Evolutionary conservation across 2,113 vertebrate species (phyloP), one percentile per base, ranked within the genome.

Genomic region (Semnopithecus entellus): DNA sequence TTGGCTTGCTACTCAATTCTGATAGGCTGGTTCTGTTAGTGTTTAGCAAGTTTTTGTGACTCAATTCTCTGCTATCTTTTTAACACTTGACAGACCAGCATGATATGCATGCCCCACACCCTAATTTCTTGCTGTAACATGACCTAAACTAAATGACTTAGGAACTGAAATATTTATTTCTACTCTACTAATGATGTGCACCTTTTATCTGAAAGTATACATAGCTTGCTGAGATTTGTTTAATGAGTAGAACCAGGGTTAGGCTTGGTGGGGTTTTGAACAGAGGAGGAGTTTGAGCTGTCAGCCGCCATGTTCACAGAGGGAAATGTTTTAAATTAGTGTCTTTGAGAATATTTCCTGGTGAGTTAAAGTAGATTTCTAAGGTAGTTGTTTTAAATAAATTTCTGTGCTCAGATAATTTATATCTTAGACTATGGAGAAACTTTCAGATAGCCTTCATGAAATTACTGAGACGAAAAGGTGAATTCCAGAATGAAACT

Each of bases 41-140:
- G 72, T 95, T 89, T 80, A 93, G 64, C 92, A 91, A 72, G 76
- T 96, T 95, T 68, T 27, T 45, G 61, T 96, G 91, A 97, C 85
- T 95, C 92, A 84, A 11, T 64, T 64, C 45, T 91, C 20, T 91
- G 22, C 59, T n/a, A 35, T 87, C n/a, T 85, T 97, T n/a, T 88
- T 32, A 93, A 82, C 64, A 93, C 23, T 20, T 91, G 72, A 75
- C 43, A 86, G 88, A 84, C 6, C 50, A 92, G 55, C 43, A 57
- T 66, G 38, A 50, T 64, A 12, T 75, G 38, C 59, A 50, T 70
- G 64, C 5, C 45, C 75, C 90, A 96, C 90, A 90, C 95, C 89
- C 79, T 45, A 16, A 79, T 92, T 91, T 94, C 89, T 97, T 97
- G 89, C 79, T 98, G 70, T 92, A 91, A 92, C 38, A 50, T 81